Conservation (phyloP, 2,888 invertebrate genomes). For the Margaritifera margaritifera region DNA sequence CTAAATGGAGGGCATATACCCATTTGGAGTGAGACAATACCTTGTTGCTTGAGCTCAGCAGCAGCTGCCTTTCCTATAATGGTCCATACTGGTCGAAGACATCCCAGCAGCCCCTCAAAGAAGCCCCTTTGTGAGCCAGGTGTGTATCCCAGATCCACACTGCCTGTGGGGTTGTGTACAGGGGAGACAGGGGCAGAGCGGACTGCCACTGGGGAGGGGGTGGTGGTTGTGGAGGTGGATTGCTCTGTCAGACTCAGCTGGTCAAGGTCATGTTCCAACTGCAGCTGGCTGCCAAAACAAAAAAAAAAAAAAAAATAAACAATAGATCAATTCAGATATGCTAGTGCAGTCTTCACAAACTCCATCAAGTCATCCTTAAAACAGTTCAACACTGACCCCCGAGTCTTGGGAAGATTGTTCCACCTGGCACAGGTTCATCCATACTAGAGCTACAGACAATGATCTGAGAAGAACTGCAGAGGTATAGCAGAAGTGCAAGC, state of each 20-base stretch:
- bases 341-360: too few relatives aligned
- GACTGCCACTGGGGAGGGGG: slow-evolving; percentile 59
- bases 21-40: slow-evolving; percentile 22
- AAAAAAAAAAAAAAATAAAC: not conserved
- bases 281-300: slow-evolving; percentile 65
- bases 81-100: slow-evolving; percentile 90
- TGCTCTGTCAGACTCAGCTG: slow-evolving; percentile 61
- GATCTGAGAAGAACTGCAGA: too few relatives aligned
- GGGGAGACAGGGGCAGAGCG: slow-evolving; percentile 67
- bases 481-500: too few relatives aligned
- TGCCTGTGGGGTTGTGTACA: slow-evolving; percentile 50
- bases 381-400: too few relatives aligned
- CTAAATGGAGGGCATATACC: not conserved
- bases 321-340: too few relatives aligned
- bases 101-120: slow-evolving; percentile 84
- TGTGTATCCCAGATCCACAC: slow-evolving; percentile 62
- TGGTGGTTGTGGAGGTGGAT: slow-evolving; percentile 51
- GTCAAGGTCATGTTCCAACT: slow-evolving; percentile 68
- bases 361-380: too few relatives aligned
- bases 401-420: too few relatives aligned
- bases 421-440: too few relatives aligned
- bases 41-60: slow-evolving; percentile 69
- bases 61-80: slow-evolving; percentile 84
- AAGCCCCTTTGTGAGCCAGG: slow-evolving; percentile 63
- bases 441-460: too few relatives aligned